Evolutionary conservation across 30 jellyfish, hydroid and myxozoan species (phyloP), one percentile per base, ranked within the genome.

Genomic region (Calvadosia cruxmelitensis): DNA sequence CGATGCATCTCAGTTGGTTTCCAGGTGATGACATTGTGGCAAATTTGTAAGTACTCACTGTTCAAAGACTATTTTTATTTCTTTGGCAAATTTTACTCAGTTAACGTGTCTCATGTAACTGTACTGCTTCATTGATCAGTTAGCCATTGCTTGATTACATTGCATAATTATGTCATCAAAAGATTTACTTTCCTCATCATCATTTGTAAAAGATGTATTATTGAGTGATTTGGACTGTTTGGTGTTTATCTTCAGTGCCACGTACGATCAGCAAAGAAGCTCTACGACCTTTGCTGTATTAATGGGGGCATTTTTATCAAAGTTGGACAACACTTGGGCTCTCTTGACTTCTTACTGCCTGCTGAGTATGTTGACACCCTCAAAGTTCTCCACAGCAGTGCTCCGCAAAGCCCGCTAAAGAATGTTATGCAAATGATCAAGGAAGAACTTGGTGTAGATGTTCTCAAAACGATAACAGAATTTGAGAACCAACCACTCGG

Each of bases 261-360:
- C 81, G 34, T 70, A 33, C 72, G 95, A 57, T 89, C 98, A 23
- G 98, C 98, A 3, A 25, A 53, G 34, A 89, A 68, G 52, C 93
- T 89, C 16, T 49, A 86, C n/a, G 84, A 82, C 15, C 74, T 89
- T 0, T 89, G 98, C 74, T 82, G 93, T 33, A 62, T 57, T 27
- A 89, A 89, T 76, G 95, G 98, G 0, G 98, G 98, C 15, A 77
- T 89, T 0, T 89, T 89, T 73, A 89, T 82, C 73, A 89, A 89
- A 72, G 94, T 89, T 12, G 98, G 93, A 1, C 98, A 89, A 53
- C 98, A 89, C 66, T 70, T 89, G 29, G 98, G 98, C 2, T 84
- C 98, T 10, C 66, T 89, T 74, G 98, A 89, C 31, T 89, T 82
- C 78, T 85, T 89, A 27, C 70, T 89, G 16, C 98, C 98, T 1